Evolutionary conservation across 2,888 invertebrate genomes (phyloP), one percentile per base, ranked within the genome.

Genomic region (Melieria crassipennis): DNA sequence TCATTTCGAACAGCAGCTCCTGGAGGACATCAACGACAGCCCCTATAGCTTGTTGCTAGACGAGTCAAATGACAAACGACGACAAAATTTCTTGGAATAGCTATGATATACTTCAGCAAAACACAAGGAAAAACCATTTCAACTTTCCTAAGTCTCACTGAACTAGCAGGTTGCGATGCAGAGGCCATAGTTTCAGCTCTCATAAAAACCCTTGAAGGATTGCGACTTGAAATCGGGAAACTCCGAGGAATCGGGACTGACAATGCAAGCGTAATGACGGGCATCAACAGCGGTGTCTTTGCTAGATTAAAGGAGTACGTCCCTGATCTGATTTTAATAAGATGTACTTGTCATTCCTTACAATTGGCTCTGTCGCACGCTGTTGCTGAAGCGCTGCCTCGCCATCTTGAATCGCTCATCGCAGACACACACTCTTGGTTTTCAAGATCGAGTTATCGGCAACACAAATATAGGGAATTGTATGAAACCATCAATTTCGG

Each of bases 1-100:
- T 4, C 70, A 73, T 64, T 75, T 73, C 58, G 13, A 9, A 6
- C 60, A 70, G 9, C 71, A 73, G 45, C 52, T 75, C 9, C 10
- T 56, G 11, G 56, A 43, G 7, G 75, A 73, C 61, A 69, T 74
- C 56, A 62, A 60, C 7, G 58, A 69, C n/a, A 56, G 56, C 4
- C 73, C 72, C 45, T 76, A 58, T 42, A 76, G 74, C 64, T 16
- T 75, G 5, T 46, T 74, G 13, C 16, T 75, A n/a, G 71, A 73
- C 46, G 69, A 74, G 55, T 71, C 72, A 13, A 72, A 73, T 5
- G 70, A 73, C 42, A 69, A 73, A 16, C 50, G 64, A 30, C 30
- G 30, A 30, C 30, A 30, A 30, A 30, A 30, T 30, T 30, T 30
- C 30, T 30, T 30, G 30, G 30, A 68, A 73, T 73, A 56, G 74